phyloP scores from a whole-genome alignment of 2,797 vertebrate species.

The Prionace glauca region DNA sequence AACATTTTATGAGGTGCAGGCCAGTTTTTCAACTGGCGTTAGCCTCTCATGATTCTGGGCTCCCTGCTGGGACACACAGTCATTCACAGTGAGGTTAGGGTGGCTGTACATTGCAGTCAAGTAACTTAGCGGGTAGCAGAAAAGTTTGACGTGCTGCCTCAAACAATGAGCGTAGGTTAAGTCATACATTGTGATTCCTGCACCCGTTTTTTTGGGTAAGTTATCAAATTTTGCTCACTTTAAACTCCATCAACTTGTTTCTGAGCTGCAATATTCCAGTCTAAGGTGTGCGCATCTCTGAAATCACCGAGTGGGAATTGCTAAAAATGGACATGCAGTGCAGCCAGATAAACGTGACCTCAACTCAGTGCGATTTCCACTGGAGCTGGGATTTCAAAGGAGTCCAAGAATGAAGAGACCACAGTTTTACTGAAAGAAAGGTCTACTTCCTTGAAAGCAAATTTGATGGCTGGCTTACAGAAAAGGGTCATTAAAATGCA shows the following conservation, averaged over 20 bases:
- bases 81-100: too few relatives aligned
- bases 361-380: background rate
- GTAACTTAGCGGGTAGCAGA: too few relatives aligned
- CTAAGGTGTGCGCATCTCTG: background rate
- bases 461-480: background rate
- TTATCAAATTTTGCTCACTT: background rate
- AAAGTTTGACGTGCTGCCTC: too few relatives aligned
- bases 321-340: background rate
- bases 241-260: background rate
- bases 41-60: too few relatives aligned
- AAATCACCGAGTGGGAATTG: background rate
- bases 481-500: background rate
- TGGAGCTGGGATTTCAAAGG: background rate
- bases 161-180: too few relatives aligned
- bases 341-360: background rate
- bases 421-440: background rate
- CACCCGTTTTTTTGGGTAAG: background rate
- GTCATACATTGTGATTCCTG: too few relatives aligned
- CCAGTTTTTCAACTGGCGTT: too few relatives aligned
- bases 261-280: background rate
- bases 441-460: background rate
- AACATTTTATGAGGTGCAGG: too few relatives aligned
- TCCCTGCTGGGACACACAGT: too few relatives aligned
- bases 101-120: too few relatives aligned
- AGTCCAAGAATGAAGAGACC: background rate